Evolutionary conservation across 2,888 invertebrate genomes (phyloP).

Genomic region (Pandemis corylana): DNA sequence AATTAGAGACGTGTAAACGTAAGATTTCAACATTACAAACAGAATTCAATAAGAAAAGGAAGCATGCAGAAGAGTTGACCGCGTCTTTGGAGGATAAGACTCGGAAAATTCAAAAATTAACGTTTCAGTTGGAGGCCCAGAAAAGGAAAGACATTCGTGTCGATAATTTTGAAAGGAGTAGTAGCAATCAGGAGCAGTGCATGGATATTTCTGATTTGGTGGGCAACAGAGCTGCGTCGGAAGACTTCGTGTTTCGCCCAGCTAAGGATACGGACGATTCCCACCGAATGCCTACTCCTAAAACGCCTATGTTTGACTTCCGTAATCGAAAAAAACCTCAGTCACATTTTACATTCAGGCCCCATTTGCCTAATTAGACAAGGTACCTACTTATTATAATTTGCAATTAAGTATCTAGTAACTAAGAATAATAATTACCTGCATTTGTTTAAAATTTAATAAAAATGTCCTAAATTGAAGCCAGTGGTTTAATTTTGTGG

Average conservation of each 20-base stretch:
- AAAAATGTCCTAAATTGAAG: slow-evolving; percentile 96
- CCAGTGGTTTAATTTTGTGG: slow-evolving; percentile 94
- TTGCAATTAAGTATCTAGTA: slow-evolving; percentile 6
- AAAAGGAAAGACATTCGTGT: slow-evolving; percentile 72
- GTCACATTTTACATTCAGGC: slow-evolving; percentile 71
- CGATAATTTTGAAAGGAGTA: slow-evolving; percentile 58
- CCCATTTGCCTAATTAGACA: slow-evolving; percentile 60
- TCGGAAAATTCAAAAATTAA: slow-evolving; percentile 77
- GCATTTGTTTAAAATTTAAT: slow-evolving; percentile 96
- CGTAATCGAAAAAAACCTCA: slow-evolving; percentile 60
- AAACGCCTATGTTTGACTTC: slow-evolving; percentile 78
- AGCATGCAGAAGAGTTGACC: slow-evolving; percentile 75
- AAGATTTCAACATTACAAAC: slow-evolving; percentile 73
- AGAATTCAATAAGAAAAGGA: slow-evolving; percentile 75
- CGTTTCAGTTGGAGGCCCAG: slow-evolving; percentile 75
- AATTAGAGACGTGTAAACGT: slow-evolving; percentile 77
- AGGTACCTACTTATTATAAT: slow-evolving; percentile 29
- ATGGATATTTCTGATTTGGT: slow-evolving; percentile 78
- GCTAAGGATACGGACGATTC: slow-evolving; percentile 67
- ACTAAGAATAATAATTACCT: slow-evolving; percentile 77
- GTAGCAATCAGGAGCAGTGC: slow-evolving; percentile 66
- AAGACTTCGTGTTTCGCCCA: slow-evolving; percentile 74
- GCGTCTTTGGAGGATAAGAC: slow-evolving; percentile 75
- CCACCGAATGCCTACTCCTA: slow-evolving; percentile 67
- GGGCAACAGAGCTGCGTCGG: slow-evolving; percentile 65